Evolutionary conservation across 1,140 invertebrate species (phyloP).

Genomic region (Hetaerina americana): DNA sequence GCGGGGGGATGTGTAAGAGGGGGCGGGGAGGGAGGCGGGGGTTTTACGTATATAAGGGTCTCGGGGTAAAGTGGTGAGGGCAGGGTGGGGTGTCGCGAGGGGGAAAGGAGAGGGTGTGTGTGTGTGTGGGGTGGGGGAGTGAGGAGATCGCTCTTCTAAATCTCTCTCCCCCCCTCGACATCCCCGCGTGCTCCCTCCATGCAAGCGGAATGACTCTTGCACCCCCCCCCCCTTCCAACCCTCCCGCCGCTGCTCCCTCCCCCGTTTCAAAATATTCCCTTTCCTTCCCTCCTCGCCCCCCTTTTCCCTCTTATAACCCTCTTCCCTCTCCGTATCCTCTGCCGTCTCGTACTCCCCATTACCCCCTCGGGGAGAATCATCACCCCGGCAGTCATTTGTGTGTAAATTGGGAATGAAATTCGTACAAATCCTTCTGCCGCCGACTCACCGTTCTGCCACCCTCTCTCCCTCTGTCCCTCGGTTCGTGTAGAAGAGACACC

Average conservation of each 20-base stretch:
- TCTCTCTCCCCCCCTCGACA: not conserved
- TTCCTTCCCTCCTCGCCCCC: too few relatives aligned
- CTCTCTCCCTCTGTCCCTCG: too few relatives aligned
- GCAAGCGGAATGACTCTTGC: not conserved
- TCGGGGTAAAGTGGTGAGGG: too few relatives aligned
- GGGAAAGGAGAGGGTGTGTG: too few relatives aligned
- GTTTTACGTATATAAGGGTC: too few relatives aligned
- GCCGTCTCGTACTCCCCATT: not conserved
- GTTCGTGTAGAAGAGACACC: too few relatives aligned
- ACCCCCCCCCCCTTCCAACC: not conserved
- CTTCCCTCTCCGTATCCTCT: not conserved
- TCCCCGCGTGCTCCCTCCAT: too few relatives aligned
- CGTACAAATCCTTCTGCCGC: constrained; percentile 7
- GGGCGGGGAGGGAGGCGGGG: not conserved
- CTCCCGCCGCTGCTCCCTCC: too few relatives aligned
- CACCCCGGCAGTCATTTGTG: constrained; percentile 9
- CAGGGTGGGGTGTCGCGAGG: not conserved
- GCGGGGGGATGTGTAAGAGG: too few relatives aligned
- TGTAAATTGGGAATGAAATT: constrained; percentile 15
- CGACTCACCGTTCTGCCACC: too few relatives aligned
- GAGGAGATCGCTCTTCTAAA: not conserved
- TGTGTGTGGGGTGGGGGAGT: not conserved
- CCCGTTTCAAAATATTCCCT: too few relatives aligned
- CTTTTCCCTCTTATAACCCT: too few relatives aligned
- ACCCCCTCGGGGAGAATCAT: not conserved